phyloP scores from a whole-genome alignment of 2,113 vertebrate genomes.

The Apodemus speciosus region DNA sequence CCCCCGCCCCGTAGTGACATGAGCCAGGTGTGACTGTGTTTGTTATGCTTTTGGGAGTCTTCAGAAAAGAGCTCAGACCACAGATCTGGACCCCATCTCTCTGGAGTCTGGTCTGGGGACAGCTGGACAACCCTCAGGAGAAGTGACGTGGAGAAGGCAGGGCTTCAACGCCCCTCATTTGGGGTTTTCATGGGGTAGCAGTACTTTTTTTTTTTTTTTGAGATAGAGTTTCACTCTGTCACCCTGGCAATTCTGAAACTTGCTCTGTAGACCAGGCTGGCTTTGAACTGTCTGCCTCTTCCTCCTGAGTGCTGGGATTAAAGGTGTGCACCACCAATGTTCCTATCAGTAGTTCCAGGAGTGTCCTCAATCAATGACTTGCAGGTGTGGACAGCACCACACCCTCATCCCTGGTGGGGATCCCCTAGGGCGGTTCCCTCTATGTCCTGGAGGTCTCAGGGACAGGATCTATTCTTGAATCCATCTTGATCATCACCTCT shows the following conservation, averaged over 20 bases:
- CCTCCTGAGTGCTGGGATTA: neutral
- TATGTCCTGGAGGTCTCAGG: neutral
- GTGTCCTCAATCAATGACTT: neutral
- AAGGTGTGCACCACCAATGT: neutral
- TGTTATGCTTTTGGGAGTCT: neutral
- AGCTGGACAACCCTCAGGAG: neutral
- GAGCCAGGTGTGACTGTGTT: neutral
- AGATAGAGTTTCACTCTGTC: neutral
- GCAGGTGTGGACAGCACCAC: neutral
- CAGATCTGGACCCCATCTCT: neutral
- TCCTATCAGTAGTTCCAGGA: neutral
- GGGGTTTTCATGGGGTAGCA: neutral
- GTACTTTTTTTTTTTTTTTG: neutral
- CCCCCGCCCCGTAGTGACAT: neutral
- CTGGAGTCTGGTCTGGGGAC: neutral
- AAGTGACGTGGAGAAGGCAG: neutral
- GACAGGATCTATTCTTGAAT: neutral
- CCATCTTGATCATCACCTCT: neutral
- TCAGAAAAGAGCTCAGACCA: neutral
- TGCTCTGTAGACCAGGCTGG: neutral
- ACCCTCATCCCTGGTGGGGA: neutral
- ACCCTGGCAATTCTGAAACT: neutral
- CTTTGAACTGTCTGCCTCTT: neutral
- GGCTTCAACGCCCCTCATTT: no score
- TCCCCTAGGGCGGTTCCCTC: no score